Percentiles rank a stretch among this genome's conserved stretches.
These are phyloP conservation scores for Lacerta bilineata DNA, from an alignment of 2,797 vertebrate species.

Conservation along the genomic window DNA sequence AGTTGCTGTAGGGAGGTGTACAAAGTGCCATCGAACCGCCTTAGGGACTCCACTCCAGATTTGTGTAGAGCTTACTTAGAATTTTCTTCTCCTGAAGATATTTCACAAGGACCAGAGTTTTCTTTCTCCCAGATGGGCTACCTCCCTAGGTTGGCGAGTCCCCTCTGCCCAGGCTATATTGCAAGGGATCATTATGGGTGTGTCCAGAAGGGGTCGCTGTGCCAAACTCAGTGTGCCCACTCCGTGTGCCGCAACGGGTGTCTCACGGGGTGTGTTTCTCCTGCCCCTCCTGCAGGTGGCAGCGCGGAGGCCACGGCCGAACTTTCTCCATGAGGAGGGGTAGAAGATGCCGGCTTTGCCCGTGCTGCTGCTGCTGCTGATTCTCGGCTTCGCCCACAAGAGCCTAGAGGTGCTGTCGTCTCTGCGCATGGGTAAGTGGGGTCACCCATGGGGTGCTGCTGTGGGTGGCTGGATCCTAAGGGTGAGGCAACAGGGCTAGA, in stretches of 20 bases:
- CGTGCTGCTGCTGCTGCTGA: conserved; percentile 92
- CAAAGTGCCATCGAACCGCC: too few relatives aligned
- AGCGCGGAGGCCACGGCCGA: conserved; percentile 90
- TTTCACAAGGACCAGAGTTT: too few relatives aligned
- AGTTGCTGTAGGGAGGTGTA: too few relatives aligned
- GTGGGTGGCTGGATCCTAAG: background rate
- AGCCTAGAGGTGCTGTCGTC: conserved; percentile 84
- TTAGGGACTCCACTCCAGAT: too few relatives aligned
- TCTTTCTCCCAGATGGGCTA: too few relatives aligned
- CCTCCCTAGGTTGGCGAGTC: too few relatives aligned
- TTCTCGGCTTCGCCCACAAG: conserved; percentile 82
- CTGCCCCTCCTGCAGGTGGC: conserved; percentile 82
- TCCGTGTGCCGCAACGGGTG: too few relatives aligned
- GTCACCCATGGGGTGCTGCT: too few relatives aligned
- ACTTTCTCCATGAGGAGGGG: conserved; percentile 97
- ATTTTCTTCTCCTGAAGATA: too few relatives aligned
- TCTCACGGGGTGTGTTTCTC: conserved; percentile 26
- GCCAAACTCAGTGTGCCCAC: background rate
- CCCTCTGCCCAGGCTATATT: background rate
- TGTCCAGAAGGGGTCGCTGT: background rate
- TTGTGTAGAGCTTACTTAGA: too few relatives aligned
- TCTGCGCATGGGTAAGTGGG: conserved; percentile 89
- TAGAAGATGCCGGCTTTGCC: conserved; percentile 97
- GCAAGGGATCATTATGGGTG: background rate
- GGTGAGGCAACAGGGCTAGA: background rate